These are phyloP conservation scores for Sphyrna mokarran DNA, from an alignment of 2,113 vertebrate species.

Conservation along the genomic window DNA sequence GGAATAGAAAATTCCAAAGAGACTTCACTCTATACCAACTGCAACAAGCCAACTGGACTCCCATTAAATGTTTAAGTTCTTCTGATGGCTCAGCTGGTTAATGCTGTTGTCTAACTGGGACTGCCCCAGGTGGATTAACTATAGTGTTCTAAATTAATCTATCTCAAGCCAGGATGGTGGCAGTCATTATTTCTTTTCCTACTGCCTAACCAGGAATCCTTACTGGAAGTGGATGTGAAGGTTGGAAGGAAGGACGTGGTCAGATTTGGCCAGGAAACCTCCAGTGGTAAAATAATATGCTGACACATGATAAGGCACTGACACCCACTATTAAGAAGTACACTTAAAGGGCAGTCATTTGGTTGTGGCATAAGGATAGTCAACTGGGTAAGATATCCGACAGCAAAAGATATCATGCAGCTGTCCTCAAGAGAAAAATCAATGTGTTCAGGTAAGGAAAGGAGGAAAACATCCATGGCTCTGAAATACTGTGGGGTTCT, in stretches of 20 bases:
- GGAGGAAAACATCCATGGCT: not conserved
- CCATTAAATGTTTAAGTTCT: conserved; percentile 1
- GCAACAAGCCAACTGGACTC: not conserved
- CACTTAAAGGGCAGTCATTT: not conserved
- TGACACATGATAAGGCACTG: not conserved
- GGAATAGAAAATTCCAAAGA: not conserved
- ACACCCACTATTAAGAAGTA: not conserved
- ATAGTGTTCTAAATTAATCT: not conserved
- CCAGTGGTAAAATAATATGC: not conserved
- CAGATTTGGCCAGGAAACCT: not conserved
- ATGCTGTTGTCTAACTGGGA: not conserved
- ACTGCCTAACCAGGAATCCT: not conserved
- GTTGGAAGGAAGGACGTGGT: not conserved
- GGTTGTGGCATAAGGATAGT: not conserved
- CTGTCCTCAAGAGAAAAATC: not conserved
- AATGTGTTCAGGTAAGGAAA: not conserved
- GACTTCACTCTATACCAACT: not conserved
- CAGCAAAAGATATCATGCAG: not conserved
- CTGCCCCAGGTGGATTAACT: not conserved
- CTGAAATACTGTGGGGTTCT: not conserved
- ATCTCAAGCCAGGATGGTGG: not conserved
- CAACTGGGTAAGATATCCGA: not conserved
- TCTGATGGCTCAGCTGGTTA: conserved; percentile 20
- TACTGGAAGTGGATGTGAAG: too few species aligned
- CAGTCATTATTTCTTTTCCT: not conserved